Conservation (phyloP, 2,113 vertebrate genomes). For the Oxyruncus cristatus region DNA sequence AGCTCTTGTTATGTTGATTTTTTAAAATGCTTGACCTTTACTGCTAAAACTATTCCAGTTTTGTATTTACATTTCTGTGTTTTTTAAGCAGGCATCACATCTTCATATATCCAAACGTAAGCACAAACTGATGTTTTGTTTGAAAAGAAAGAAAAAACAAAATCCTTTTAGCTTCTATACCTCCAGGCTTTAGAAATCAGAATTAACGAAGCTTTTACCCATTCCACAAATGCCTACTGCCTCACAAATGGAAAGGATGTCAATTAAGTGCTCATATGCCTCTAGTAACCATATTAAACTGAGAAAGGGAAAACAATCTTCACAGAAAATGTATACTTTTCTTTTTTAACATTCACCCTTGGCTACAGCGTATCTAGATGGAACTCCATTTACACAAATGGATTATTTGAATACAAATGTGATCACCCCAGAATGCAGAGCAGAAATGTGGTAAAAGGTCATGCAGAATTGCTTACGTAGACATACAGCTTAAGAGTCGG, state of each 20-base stretch:
- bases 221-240: background rate
- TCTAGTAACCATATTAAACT: constrained; percentile 1
- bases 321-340: background rate
- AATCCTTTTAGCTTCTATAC: background rate
- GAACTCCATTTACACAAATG: background rate
- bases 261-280: constrained; percentile 5
- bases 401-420: background rate
- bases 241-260: background rate
- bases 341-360: background rate
- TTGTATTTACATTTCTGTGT: background rate
- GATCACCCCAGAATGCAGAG: background rate
- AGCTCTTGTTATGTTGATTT: background rate
- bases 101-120: background rate
- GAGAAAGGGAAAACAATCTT: background rate
- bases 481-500: background rate
- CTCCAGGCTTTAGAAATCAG: background rate
- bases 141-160: background rate
- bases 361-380: background rate
- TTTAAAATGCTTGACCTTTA: background rate
- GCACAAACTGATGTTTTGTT: background rate
- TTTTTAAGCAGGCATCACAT: background rate
- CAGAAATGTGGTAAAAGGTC: background rate
- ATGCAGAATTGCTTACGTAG: background rate
- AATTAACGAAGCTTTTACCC: background rate
- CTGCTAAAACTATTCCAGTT: background rate